Percentiles rank a stretch among this genome's conserved stretches.
Conservation (phyloP, 2,888 invertebrate species). For the Myathropa florea region DNA sequence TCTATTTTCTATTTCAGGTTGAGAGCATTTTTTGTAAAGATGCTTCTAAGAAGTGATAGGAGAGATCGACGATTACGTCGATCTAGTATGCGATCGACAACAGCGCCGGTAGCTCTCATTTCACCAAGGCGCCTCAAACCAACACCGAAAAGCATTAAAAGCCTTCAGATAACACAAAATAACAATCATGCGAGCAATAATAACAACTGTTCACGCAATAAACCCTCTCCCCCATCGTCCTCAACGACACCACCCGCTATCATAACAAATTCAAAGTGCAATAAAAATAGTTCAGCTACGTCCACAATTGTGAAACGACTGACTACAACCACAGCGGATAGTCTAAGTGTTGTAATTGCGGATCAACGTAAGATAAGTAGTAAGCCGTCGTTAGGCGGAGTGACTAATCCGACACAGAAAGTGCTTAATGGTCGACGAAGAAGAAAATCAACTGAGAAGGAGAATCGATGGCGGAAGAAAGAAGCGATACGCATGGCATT, state of each 20-base stretch:
- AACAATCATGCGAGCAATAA: slow-evolving; percentile 45
- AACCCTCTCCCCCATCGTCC: slow-evolving; percentile 26
- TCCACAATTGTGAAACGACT: slow-evolving; percentile 69
- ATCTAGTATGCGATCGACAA: slow-evolving; percentile 68
- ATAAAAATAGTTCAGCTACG: slow-evolving; percentile 53
- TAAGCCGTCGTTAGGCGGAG: slow-evolving; percentile 12
- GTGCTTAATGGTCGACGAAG: slow-evolving; percentile 23
- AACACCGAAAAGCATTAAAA: slow-evolving; percentile 64
- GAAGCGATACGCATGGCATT: slow-evolving; percentile 71
- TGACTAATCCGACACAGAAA: slow-evolving; percentile 34
- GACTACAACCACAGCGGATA: slow-evolving; percentile 57
- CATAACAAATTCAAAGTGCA: slow-evolving; percentile 66
- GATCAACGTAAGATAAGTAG: slow-evolving; percentile 37
- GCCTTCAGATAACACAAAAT: slow-evolving; percentile 59
- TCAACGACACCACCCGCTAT: slow-evolving; percentile 42
- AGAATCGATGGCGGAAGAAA: slow-evolving; percentile 73
- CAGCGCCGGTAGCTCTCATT: slow-evolving; percentile 55
- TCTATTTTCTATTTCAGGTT: neutral
- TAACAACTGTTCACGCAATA: slow-evolving; percentile 33
- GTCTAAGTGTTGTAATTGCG: slow-evolving; percentile 36
- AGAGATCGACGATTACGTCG: slow-evolving; percentile 83
- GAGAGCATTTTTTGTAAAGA: neutral
- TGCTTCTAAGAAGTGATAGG: slow-evolving; percentile 86
- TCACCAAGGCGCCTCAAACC: slow-evolving; percentile 59
- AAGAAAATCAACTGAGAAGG: slow-evolving; percentile 71